Conservation (phyloP, 2,113 vertebrate genomes). For the Prunella himalayana region DNA sequence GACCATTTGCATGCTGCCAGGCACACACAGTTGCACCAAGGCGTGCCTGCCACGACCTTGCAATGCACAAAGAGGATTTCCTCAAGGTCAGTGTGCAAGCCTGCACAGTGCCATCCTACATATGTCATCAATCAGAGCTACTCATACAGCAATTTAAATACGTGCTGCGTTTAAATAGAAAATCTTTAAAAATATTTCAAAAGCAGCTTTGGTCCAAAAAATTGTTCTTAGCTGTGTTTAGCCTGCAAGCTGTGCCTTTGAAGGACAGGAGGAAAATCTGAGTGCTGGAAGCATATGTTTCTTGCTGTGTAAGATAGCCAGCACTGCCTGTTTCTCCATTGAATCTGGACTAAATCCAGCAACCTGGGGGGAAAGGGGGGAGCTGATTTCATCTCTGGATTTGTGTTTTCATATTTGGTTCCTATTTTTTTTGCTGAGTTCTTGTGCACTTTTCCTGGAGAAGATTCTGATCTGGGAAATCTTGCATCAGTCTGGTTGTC, state of each 20-base stretch:
- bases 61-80: not conserved
- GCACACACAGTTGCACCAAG: not conserved
- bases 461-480: not conserved
- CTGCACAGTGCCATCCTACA: rapidly evolving
- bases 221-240: not conserved
- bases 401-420: not conserved
- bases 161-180: not conserved
- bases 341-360: conserved; percentile 30
- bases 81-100: not conserved
- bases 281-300: conserved; percentile 15
- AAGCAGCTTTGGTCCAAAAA: not conserved
- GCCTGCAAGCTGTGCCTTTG: conserved; percentile 8
- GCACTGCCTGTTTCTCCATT: conserved; percentile 16
- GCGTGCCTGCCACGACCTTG: not conserved
- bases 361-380: not conserved
- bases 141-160: not conserved
- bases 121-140: not conserved
- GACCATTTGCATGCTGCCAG: not conserved
- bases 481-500: not conserved
- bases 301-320: conserved; percentile 28
- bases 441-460: conserved; percentile 3
- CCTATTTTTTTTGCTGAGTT: not conserved
- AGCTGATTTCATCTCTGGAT: conserved; percentile 5
- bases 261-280: not conserved
- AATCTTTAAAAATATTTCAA: not conserved